These are phyloP conservation scores for Ovibos moschatus DNA, from an alignment of 2,113 vertebrate genomes.

Conservation along the genomic window DNA sequence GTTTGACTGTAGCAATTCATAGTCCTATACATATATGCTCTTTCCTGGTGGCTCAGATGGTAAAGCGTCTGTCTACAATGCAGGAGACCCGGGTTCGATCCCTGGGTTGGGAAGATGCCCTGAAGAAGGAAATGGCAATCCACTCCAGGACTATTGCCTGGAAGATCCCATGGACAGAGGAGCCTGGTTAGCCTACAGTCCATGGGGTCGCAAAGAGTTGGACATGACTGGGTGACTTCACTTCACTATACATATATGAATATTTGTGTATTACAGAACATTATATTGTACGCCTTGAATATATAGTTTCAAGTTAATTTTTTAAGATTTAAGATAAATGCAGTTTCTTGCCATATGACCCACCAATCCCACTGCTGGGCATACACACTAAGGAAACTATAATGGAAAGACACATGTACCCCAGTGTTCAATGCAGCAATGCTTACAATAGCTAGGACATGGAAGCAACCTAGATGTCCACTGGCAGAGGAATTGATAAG, in stretches of 20 bases:
- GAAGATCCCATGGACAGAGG: too few species aligned
- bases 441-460: background rate
- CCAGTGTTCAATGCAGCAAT: background rate
- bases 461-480: background rate
- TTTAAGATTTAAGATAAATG: background rate
- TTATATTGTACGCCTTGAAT: background rate
- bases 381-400: background rate
- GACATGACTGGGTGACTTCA: too few species aligned
- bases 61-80: too few species aligned
- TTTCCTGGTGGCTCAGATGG: too few species aligned
- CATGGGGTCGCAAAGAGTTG: too few species aligned
- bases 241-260: background rate
- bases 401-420: background rate
- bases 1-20: background rate
- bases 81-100: accelerated
- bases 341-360: background rate
- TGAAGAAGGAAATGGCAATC: too few species aligned
- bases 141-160: too few species aligned
- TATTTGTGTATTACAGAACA: background rate
- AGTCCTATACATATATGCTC: background rate
- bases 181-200: too few species aligned
- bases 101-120: too few species aligned
- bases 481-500: background rate
- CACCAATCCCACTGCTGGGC: background rate
- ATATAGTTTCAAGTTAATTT: background rate